Evolutionary conservation across 2,113 vertebrate genomes (phyloP), one percentile per base, ranked within the genome.

Genomic region (Dinomys branickii): DNA sequence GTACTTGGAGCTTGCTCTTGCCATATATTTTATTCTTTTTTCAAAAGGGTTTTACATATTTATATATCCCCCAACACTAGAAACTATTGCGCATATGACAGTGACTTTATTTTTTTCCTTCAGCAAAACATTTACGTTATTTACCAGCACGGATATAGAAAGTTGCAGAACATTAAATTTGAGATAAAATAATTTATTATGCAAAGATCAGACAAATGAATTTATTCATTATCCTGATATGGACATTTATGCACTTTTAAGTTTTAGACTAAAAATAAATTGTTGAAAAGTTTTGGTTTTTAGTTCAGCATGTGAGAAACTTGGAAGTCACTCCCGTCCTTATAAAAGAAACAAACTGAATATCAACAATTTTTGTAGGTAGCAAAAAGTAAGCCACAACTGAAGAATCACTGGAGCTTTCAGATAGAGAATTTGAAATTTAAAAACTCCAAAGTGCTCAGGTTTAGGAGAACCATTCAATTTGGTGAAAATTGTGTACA

Each of bases 231-330:
- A 10, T 67, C 30, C 85, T 19, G 28, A 41, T 78, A 84, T 78
- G 22, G 24, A n/a, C 7, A 88, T 88, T 65, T 67, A 38, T 91
- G 30, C 47, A n/a, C 71, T 96, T 78, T 84, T n/a, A 69, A 56
- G 13, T 85, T 65, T 87, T 63, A 54, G 47, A 94, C 33, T 84
- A 22, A 59, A 63, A 63, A 54, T 69, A 82, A 63, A 14, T 47
- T 47, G 30, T n/a, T 84, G 61, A 88, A 59, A 85, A 80, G 52
- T 83, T 90, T 33, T 20, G 24, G 47, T 58, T 81, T 82, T 82
- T 58, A 7, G 7, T 67, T 26, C 14, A 94, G 54, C 50, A 33
- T 41, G 11, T 83, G 41, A 61, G 52, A 61, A 69, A 26, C 13
- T 77, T 86, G 56, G 33, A 86, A 59, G 38, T 41, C 35, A 73